Evolutionary conservation across 2,888 invertebrate genomes (phyloP).

Genomic region (Calliopum simillimum): DNA sequence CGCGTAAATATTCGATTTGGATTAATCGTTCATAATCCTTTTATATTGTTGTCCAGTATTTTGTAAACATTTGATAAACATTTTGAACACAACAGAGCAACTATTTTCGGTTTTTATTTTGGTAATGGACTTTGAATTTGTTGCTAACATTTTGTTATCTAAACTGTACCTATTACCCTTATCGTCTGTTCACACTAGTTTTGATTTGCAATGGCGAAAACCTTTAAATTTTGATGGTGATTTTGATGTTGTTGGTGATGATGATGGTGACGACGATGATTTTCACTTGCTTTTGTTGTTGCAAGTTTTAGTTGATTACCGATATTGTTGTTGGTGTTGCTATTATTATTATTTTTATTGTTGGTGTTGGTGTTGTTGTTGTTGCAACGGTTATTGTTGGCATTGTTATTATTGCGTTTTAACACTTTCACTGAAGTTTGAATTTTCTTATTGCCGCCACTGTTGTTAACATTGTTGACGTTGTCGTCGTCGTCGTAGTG

Average conservation of each 20-base stretch:
- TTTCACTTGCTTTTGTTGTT: not conserved
- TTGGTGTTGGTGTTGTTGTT: constrained; percentile 45
- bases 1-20: not conserved
- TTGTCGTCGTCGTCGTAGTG: constrained; percentile 56
- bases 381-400: constrained; percentile 42
- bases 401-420: constrained; percentile 34
- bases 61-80: not conserved
- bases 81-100: no score
- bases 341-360: constrained; percentile 35
- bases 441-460: constrained; percentile 25
- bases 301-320: constrained; percentile 37
- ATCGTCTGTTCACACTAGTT: not conserved
- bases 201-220: constrained; percentile 13
- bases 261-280: not conserved
- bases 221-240: not conserved
- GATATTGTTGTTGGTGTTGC: constrained; percentile 44
- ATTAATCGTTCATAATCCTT: not conserved
- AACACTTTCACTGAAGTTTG: constrained; percentile 22
- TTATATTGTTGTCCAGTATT: not conserved
- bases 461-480: constrained; percentile 45
- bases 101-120: constrained; percentile 4
- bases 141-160: constrained; percentile 22
- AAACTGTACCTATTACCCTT: no score
- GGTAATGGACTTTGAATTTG: constrained; percentile 25
- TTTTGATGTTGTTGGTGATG: no score